Evolutionary conservation across 2,113 vertebrate species (phyloP).

Genomic region (Rhabdomys dilectus): DNA sequence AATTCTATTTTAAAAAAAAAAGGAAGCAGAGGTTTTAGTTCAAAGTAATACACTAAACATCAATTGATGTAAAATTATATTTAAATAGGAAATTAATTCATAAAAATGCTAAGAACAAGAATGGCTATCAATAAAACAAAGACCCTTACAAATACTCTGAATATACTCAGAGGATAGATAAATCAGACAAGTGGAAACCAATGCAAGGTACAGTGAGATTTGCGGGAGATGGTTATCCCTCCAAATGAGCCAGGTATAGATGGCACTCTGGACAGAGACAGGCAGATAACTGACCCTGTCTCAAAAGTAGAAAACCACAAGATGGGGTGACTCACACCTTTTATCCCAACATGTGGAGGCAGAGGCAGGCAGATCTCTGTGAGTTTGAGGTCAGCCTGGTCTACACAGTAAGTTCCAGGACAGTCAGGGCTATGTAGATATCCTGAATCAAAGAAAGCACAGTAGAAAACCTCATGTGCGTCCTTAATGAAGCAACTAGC

Average conservation of each 20-base stretch:
- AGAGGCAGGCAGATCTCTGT: neutral
- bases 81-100: conserved; percentile 23
- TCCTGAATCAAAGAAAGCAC: neutral
- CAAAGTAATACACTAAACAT: neutral
- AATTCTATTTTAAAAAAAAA: neutral
- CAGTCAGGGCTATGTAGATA: neutral
- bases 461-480: neutral
- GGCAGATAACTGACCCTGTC: neutral
- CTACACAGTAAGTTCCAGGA: neutral
- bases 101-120: neutral
- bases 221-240: neutral
- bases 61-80: neutral
- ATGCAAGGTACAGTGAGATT: no score
- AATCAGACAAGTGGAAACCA: neutral
- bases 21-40: neutral
- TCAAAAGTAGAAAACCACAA: neutral
- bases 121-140: neutral
- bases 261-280: neutral
- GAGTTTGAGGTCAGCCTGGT: neutral
- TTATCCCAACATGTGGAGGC: neutral
- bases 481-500: neutral
- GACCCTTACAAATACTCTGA: neutral
- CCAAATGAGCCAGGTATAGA: neutral
- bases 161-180: neutral
- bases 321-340: neutral